phyloP scores from a whole-genome alignment of 2,797 vertebrate species.

The Petrocephalus sullivani region DNA sequence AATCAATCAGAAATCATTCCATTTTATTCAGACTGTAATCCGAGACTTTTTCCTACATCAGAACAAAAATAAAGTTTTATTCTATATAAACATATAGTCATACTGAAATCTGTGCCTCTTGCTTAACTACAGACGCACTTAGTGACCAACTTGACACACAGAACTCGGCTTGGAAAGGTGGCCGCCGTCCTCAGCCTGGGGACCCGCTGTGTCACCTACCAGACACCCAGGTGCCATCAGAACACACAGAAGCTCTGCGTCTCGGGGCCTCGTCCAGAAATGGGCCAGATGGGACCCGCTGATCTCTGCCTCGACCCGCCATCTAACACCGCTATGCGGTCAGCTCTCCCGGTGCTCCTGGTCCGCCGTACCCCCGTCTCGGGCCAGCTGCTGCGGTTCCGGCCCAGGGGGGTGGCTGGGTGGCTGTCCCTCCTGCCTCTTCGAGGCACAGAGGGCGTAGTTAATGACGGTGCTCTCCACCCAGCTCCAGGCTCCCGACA shows the following conservation, averaged over 20 bases:
- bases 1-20: background rate
- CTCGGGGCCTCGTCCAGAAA: background rate
- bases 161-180: background rate
- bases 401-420: background rate
- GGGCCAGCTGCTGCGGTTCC: background rate
- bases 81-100: background rate
- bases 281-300: background rate
- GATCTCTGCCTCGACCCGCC: conserved; percentile 1
- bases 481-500: conserved; percentile 81
- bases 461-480: conserved; percentile 72
- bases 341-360: background rate
- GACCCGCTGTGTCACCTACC: background rate
- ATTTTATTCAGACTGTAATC: background rate
- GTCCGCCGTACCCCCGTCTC: background rate
- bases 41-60: background rate
- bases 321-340: background rate
- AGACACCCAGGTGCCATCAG: background rate
- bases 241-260: background rate
- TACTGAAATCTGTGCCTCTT: background rate
- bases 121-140: background rate
- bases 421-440: conserved; percentile 35
- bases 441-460: conserved; percentile 85
- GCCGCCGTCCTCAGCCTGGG: background rate
- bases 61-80: background rate
- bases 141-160: background rate